Conservation (phyloP, 1,140 invertebrate genomes). For the Drosophila tristis region DNA sequence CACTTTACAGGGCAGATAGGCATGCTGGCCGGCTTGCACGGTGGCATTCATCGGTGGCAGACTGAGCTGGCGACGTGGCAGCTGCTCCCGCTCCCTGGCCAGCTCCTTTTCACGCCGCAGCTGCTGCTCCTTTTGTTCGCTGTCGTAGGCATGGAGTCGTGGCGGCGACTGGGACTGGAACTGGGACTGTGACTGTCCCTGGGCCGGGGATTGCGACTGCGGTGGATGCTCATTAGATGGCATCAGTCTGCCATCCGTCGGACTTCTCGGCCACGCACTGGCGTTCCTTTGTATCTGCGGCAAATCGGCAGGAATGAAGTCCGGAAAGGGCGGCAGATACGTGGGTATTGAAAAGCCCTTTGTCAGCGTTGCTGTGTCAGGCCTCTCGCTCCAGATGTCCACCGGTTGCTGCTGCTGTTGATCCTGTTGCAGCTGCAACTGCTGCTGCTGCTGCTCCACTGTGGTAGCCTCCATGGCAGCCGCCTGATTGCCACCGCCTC, state of each 20-base stretch:
- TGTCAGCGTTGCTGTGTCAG: slow-evolving; percentile 71
- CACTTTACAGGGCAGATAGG: slow-evolving; percentile 93
- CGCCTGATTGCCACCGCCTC: slow-evolving; percentile 22
- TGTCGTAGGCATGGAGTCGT: slow-evolving; percentile 68
- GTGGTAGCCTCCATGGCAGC: slow-evolving; percentile 43
- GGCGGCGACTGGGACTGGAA: slow-evolving; percentile 26
- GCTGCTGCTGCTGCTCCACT: slow-evolving; percentile 9
- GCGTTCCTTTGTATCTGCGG: slow-evolving; percentile 47
- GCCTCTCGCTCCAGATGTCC: slow-evolving; percentile 65
- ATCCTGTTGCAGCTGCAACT: slow-evolving; percentile 3
- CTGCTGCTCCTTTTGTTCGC: slow-evolving; percentile 67
- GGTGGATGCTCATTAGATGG: slow-evolving; percentile 25
- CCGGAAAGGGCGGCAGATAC: slow-evolving; percentile 75
- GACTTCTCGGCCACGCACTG: slow-evolving; percentile 5
- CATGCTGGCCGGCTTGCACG: slow-evolving; percentile 92
- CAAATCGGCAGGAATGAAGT: slow-evolving; percentile 69
- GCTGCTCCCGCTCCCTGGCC: slow-evolving; percentile 60
- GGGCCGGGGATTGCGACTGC: slow-evolving; percentile 16
- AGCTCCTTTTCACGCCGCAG: slow-evolving; percentile 65
- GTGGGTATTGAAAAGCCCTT: slow-evolving; percentile 75
- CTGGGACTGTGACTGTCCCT: slow-evolving; percentile 1
- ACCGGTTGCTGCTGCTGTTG: slow-evolving; percentile 12
- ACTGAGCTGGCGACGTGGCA: slow-evolving; percentile 57
- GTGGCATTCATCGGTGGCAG: slow-evolving; percentile 88
- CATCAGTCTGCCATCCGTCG: slow-evolving; percentile 9